Percentiles rank a stretch among this genome's conserved stretches.
phyloP scores from a whole-genome alignment of 1,140 invertebrate genomes.

The Sarcophaga peregrina region DNA sequence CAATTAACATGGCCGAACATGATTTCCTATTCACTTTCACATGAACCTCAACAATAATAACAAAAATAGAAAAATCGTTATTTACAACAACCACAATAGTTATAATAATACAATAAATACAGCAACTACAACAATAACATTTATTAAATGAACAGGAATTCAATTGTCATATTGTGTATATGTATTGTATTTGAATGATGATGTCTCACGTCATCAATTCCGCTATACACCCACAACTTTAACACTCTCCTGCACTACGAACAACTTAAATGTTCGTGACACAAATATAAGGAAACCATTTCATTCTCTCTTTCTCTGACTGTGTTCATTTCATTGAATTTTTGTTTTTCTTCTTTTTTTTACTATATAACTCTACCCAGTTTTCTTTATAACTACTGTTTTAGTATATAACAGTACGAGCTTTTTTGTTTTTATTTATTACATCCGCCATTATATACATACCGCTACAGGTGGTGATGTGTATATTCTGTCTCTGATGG shows the following conservation, averaged over 20 bases:
- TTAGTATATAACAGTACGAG: no score
- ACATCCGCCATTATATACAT: no score
- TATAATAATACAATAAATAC: no score
- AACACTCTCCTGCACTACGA: background rate
- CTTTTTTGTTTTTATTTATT: no score
- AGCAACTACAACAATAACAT: background rate
- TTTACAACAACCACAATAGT: background rate
- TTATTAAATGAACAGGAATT: background rate
- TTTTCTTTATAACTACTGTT: no score
- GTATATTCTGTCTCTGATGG: no score
- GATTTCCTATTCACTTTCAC: background rate
- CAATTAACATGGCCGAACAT: background rate
- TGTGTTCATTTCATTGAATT: background rate
- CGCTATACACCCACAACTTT: background rate
- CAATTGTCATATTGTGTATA: background rate
- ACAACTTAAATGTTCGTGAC: background rate
- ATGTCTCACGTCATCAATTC: slow-evolving; percentile 26
- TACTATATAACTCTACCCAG: background rate
- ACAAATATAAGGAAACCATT: background rate
- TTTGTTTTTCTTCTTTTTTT: background rate
- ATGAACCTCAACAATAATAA: no score
- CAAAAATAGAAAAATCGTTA: background rate
- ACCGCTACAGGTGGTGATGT: no score
- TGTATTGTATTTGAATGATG: background rate
- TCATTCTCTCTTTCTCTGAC: background rate